These are phyloP conservation scores for Lepilemur septentrionalis DNA, from an alignment of 2,797 vertebrate genomes.

Conservation along the genomic window DNA sequence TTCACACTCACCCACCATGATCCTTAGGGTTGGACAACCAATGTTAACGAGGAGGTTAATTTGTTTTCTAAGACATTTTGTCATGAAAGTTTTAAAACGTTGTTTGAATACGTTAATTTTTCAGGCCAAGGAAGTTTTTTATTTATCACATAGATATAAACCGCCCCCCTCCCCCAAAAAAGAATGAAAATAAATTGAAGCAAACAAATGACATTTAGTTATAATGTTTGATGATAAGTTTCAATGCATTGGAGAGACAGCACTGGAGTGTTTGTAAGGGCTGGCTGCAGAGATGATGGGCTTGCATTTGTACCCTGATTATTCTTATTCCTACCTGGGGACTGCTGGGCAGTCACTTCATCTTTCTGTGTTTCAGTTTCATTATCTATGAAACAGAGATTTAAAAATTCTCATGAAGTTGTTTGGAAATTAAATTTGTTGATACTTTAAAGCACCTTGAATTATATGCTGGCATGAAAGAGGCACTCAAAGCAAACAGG, in stretches of 20 bases:
- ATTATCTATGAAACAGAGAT: background rate
- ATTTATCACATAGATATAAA: background rate
- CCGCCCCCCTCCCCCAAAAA: background rate
- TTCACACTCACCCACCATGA: rapidly evolving
- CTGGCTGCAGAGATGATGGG: background rate
- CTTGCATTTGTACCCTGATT: background rate
- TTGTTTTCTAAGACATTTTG: background rate
- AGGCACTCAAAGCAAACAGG: background rate
- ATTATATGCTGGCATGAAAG: background rate
- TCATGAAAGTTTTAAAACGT: background rate
- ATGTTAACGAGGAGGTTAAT: rapidly evolving
- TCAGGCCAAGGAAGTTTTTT: background rate
- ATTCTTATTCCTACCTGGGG: background rate
- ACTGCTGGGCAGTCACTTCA: background rate
- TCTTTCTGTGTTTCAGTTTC: background rate
- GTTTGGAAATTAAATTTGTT: background rate
- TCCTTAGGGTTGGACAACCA: background rate
- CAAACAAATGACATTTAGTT: background rate
- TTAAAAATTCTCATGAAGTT: background rate
- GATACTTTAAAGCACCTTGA: background rate
- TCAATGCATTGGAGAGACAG: background rate
- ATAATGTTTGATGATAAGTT: background rate
- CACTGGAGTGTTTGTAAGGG: background rate
- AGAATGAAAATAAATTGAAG: background rate
- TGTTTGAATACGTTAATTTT: background rate